Conservation (phyloP, 2,888 invertebrate genomes). For the Parnassius smintheus region DNA sequence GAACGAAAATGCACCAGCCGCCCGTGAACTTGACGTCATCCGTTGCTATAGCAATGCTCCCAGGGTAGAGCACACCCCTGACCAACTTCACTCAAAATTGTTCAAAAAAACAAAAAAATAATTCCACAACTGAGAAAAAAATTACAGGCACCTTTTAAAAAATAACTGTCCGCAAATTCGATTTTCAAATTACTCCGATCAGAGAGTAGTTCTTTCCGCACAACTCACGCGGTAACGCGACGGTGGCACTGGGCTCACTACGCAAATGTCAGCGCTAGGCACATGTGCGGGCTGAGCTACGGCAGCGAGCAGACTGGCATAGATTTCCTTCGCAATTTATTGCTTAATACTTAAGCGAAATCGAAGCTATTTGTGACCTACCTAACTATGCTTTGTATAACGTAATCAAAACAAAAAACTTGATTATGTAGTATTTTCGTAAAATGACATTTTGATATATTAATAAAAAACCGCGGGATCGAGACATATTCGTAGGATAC, state of each 20-base stretch:
- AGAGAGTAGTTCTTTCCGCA: constrained; percentile 35
- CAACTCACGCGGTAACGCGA: constrained; percentile 56
- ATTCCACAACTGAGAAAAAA: constrained; percentile 22
- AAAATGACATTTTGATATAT: too few relatives aligned
- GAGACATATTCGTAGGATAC: too few relatives aligned
- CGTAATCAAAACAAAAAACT: too few relatives aligned
- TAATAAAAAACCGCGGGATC: too few relatives aligned
- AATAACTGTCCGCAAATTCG: constrained; percentile 40
- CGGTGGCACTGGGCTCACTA: constrained; percentile 74
- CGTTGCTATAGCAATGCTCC: constrained; percentile 72
- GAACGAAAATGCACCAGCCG: constrained; percentile 77
- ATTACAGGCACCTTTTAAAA: constrained; percentile 46
- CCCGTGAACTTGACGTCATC: constrained; percentile 77
- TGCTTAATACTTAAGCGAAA: constrained; percentile 6
- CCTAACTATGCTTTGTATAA: neutral
- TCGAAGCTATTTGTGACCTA: constrained; percentile 14
- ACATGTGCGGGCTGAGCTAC: constrained; percentile 73
- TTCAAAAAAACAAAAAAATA: constrained; percentile 39
- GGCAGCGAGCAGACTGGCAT: constrained; percentile 45
- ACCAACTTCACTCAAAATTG: constrained; percentile 40
- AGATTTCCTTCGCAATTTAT: constrained; percentile 44
- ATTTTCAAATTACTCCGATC: constrained; percentile 30
- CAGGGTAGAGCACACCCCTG: constrained; percentile 56
- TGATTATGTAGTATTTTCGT: too few relatives aligned
- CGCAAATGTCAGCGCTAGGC: constrained; percentile 77